Evolutionary conservation across 2,797 vertebrate species (phyloP).

Genomic region (Thripadectes ignobilis): DNA sequence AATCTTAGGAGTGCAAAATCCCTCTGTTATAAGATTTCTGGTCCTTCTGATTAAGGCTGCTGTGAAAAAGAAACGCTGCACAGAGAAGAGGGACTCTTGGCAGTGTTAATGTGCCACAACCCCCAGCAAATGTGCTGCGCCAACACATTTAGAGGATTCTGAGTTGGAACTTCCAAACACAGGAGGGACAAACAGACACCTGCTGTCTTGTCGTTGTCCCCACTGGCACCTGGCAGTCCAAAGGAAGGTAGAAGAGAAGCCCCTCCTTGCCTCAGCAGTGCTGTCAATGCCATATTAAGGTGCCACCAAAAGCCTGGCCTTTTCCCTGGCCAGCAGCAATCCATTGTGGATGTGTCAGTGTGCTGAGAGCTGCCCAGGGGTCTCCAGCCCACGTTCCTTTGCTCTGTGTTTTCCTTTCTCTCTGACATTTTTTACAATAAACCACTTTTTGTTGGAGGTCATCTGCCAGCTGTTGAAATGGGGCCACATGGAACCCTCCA

Average conservation of each 20-base stretch:
- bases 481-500: not conserved
- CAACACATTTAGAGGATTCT: rapidly evolving
- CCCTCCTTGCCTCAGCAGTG: not conserved
- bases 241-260: not conserved
- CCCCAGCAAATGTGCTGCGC: not conserved
- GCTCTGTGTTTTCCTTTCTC: not conserved
- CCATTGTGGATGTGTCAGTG: rapidly evolving
- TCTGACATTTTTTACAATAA: not conserved
- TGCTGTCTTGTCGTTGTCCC: not conserved
- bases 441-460: not conserved
- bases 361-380: not conserved
- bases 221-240: not conserved
- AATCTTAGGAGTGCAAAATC: too few species aligned
- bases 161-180: not conserved
- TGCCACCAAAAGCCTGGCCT: not conserved
- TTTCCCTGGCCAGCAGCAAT: not conserved
- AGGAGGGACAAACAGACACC: not conserved
- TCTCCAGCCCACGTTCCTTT: rapidly evolving
- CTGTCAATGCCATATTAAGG: rapidly evolving
- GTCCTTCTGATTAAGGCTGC: too few species aligned
- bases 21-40: too few species aligned
- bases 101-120: not conserved
- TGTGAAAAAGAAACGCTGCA: too few species aligned
- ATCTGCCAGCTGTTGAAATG: not conserved
- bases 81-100: not conserved